Conservation (phyloP, 2,888 invertebrate species). For the Sussaba pulchella region DNA sequence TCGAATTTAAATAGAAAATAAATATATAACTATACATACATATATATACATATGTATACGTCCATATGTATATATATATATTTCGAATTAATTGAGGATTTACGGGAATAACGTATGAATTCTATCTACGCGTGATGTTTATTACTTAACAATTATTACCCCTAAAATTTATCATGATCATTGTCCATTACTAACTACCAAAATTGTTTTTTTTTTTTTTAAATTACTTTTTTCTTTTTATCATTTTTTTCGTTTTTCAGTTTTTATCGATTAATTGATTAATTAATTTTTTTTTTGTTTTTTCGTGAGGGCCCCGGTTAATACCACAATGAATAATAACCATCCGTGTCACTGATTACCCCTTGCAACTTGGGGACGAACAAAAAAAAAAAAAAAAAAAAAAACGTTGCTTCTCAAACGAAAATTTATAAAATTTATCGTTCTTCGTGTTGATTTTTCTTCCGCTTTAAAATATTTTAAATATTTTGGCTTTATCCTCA, state of each 20-base stretch:
- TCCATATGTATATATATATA: neutral
- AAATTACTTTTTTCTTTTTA: conserved; percentile 50
- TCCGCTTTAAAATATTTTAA: conserved; percentile 1
- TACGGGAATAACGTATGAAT: conserved; percentile 50
- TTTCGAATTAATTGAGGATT: neutral
- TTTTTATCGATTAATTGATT: conserved; percentile 50
- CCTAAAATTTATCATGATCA: conserved; percentile 64
- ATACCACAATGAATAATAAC: neutral
- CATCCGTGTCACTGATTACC: neutral
- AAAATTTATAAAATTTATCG: neutral
- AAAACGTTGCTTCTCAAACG: neutral
- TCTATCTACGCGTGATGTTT: conserved; percentile 57
- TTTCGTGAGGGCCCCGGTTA: conserved; percentile 39
- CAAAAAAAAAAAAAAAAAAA: neutral
- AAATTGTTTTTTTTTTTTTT: conserved; percentile 60
- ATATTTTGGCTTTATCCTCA: conserved; percentile 11
- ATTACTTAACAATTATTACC: conserved; percentile 63
- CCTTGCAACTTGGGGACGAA: neutral
- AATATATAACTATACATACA: conserved; percentile 21
- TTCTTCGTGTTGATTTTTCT: neutral
- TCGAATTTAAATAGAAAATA: conserved; percentile 20
- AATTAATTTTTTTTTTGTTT: conserved; percentile 56
- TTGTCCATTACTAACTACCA: conserved; percentile 66
- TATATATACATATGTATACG: too few relatives aligned
- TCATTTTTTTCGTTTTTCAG: conserved; percentile 6